These are phyloP conservation scores for Myrmecophaga tridactyla DNA, from an alignment of 2,113 vertebrate species.

Conservation along the genomic window DNA sequence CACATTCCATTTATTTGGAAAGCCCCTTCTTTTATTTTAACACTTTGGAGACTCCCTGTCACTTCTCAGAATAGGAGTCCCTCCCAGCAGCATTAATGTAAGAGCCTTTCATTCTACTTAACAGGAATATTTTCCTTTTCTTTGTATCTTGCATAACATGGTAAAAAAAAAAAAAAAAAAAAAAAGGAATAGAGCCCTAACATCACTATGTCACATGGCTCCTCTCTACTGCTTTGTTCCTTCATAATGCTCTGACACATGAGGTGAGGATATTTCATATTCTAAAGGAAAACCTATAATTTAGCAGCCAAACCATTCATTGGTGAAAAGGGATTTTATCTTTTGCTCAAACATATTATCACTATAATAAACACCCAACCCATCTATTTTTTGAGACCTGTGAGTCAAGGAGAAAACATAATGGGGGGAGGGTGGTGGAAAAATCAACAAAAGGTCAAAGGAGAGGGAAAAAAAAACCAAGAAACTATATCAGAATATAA, in stretches of 20 bases:
- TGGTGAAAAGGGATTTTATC: conserved; percentile 61
- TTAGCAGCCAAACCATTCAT: conserved; percentile 62
- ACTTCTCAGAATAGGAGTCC: too few species aligned
- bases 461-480: neutral
- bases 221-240: neutral
- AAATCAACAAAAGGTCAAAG: conserved; percentile 1
- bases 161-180: too few species aligned
- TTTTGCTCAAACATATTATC: conserved; percentile 58
- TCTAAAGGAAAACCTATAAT: conserved; percentile 63
- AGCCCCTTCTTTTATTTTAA: too few species aligned
- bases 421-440: neutral
- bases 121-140: neutral
- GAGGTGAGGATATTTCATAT: conserved; percentile 14
- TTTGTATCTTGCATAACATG: neutral
- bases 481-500: neutral
- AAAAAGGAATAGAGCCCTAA: neutral
- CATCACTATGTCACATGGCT: neutral
- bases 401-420: conserved; percentile 69
- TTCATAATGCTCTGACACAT: neutral
- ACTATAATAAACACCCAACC: conserved; percentile 67
- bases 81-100: too few species aligned
- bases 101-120: too few species aligned
- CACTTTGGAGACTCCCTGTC: too few species aligned
- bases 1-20: too few species aligned
- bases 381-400: conserved; percentile 66